Evolutionary conservation across 2,113 vertebrate genomes (phyloP).

Genomic region (Platichthys flesus): DNA sequence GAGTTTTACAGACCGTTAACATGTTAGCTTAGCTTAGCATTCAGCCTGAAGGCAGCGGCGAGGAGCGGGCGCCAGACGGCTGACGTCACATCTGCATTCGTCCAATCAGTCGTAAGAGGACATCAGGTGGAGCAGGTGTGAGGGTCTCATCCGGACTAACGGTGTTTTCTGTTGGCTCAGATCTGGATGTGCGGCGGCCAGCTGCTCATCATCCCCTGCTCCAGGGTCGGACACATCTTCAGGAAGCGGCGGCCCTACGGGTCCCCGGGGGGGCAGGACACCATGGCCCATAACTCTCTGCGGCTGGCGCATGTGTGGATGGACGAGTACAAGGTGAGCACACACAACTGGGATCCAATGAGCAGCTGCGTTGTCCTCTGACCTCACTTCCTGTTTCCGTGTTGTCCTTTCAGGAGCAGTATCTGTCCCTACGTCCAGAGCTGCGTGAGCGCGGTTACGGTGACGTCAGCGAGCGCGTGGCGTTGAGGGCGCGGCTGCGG

Average conservation of each 20-base stretch:
- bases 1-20: constrained; percentile 4
- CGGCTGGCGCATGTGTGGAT: constrained; percentile 95
- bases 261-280: constrained; percentile 93
- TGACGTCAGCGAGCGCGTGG: constrained; percentile 89
- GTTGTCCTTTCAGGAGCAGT: constrained; percentile 88
- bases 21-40: not conserved
- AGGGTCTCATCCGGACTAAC: not conserved
- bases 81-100: too few relatives aligned
- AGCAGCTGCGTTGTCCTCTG: not conserved
- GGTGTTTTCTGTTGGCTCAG: constrained; percentile 68
- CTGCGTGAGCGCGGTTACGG: constrained; percentile 88
- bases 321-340: constrained; percentile 93
- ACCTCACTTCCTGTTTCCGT: constrained; percentile 29
- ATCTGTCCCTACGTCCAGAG: constrained; percentile 92
- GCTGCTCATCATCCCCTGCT: constrained; percentile 95
- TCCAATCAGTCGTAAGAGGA: too few relatives aligned
- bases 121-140: not conserved
- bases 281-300: constrained; percentile 96
- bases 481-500: constrained; percentile 86
- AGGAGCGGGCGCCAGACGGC: too few relatives aligned
- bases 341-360: not conserved
- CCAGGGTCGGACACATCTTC: constrained; percentile 96
- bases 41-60: not conserved
- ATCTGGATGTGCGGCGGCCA: constrained; percentile 98
- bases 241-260: constrained; percentile 96